These are phyloP conservation scores for Dicrostonyx torquatus DNA, from an alignment of 2,797 vertebrate genomes.

Conservation along the genomic window DNA sequence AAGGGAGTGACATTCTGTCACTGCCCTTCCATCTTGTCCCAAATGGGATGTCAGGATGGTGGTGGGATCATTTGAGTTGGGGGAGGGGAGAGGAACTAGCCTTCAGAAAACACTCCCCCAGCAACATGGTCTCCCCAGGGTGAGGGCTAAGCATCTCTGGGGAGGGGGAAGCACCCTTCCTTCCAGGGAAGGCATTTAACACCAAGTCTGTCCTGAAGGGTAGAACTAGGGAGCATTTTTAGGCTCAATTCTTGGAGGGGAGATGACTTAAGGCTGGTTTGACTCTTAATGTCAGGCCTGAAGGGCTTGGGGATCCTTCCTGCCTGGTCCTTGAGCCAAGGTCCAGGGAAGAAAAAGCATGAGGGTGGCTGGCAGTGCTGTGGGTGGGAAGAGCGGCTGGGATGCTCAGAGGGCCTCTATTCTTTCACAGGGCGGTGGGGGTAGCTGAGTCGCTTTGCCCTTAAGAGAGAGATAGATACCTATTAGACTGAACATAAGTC, in stretches of 20 bases:
- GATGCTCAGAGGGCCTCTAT: neutral
- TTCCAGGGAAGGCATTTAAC: constrained; percentile 38
- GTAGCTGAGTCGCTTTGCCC: neutral
- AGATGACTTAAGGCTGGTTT: constrained; percentile 71
- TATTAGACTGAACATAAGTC: neutral
- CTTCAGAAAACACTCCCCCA: constrained; percentile 11
- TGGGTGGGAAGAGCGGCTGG: neutral
- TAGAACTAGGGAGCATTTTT: constrained; percentile 65
- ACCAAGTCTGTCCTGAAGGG: constrained; percentile 32
- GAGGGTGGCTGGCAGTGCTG: neutral
- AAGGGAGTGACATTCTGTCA: neutral
- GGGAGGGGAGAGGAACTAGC: neutral
- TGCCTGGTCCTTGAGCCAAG: constrained; percentile 26
- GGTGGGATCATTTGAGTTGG: neutral
- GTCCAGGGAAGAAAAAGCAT: constrained; percentile 24
- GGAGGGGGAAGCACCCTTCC: neutral
- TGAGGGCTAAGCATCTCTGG: neutral
- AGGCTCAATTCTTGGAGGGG: constrained; percentile 64
- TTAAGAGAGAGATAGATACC: constrained; percentile 25
- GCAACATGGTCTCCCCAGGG: neutral
- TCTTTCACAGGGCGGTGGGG: neutral
- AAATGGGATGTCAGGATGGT: neutral
- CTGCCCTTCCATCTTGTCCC: neutral
- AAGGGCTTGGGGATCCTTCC: constrained; percentile 59
- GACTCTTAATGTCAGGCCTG: constrained; percentile 64